phyloP scores from a whole-genome alignment of 2,113 vertebrate species.

The Sorex araneus region DNA sequence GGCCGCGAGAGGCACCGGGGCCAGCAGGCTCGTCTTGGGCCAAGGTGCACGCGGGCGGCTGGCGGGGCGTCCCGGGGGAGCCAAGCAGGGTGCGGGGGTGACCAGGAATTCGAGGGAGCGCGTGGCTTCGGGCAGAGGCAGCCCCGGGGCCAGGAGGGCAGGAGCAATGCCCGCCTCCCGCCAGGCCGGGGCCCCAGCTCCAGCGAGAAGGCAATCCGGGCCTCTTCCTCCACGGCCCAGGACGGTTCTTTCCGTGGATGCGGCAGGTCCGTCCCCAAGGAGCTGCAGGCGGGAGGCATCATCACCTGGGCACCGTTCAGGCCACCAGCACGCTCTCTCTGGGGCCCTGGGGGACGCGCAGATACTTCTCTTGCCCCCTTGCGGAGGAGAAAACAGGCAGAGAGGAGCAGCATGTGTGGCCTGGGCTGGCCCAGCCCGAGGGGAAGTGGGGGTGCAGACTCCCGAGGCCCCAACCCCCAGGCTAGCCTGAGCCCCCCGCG shows the following conservation, averaged over 20 bases:
- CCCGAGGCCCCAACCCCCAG: not conserved
- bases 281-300: not conserved
- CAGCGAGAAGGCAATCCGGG: too few relatives aligned
- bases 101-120: rapidly evolving
- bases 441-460: not conserved
- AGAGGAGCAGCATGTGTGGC: not conserved
- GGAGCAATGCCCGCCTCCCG: rapidly evolving
- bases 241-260: rapidly evolving
- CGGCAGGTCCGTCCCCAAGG: not conserved
- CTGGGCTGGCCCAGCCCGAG: not conserved
- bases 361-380: not conserved
- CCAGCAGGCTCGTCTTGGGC: not conserved
- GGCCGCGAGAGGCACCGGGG: not conserved
- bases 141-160: not conserved
- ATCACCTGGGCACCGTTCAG: too few relatives aligned
- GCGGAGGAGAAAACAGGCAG: not conserved
- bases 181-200: too few relatives aligned
- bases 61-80: not conserved
- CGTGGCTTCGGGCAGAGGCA: not conserved
- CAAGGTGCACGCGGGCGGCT: not conserved
- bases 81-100: not conserved
- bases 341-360: not conserved
- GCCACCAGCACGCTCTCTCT: not conserved
- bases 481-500: rapidly evolving
- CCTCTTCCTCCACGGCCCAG: too few relatives aligned